Base-by-base conservation (phyloP, 2,113 vertebrate genomes). In the Bubo bubo region DNA sequence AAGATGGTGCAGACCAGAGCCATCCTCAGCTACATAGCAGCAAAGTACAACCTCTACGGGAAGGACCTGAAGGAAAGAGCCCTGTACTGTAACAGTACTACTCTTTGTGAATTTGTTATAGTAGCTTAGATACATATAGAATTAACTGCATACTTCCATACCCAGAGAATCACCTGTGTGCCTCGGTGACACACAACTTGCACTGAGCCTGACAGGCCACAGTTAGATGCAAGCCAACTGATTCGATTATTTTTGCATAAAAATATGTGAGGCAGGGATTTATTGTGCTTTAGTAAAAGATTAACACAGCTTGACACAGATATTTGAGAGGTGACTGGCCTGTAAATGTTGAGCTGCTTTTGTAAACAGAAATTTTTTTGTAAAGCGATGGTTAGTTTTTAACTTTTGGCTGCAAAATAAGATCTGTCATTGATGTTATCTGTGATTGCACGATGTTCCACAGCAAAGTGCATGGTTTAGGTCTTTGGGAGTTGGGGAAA, bases 41-140 rank as follows among this genome's bases (percentile, higher is more conserved):
- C 97, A 13, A 99, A 99, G 84, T 97, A 99, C 98, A 98, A 98
- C n/a, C 98, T 99, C 50, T 98, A 98, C 2, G 98, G 99, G 70
- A 99, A 98, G 62, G 97, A 99, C 73, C 58, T 98, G 72, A 98
- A 98, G 97, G 99, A 99, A 64, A 98, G 98, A 63, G 98, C 96
- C 72, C 92, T 97, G 99, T 99, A 98, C 76, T 64, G 87, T 91
- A 72, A 67, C 66, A 63, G 30, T 77, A 83, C n/a, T 66, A 37
- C 35, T 82, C 49, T 86, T 58, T 8, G 8, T 91, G 22, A 67
- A 67, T 58, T 35, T 55, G 12, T 34, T 79, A 3, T 17, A n/a
- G 24, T 53, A 79, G 35, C 39, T 86, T 62, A 86, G 34, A 37
- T 83, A 28, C 11, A n/a, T 47, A 26, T 77, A 24, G 53, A 39